phyloP scores from a whole-genome alignment of 2,797 vertebrate species.

The Ispidina lecontei region DNA sequence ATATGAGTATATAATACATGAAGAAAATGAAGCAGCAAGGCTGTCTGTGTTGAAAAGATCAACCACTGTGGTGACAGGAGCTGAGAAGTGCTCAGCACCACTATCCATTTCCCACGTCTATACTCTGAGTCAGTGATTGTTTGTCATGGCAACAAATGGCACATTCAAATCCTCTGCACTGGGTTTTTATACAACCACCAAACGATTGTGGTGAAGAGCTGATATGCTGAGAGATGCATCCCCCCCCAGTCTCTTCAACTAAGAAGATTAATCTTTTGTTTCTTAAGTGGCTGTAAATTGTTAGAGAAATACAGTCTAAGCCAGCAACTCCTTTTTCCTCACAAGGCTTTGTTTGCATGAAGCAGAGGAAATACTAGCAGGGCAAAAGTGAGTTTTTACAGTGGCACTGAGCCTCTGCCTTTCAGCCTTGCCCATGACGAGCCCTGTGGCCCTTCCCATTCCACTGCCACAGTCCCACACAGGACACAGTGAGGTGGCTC shows the following conservation, averaged over 20 bases:
- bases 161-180: not conserved
- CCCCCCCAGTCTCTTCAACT: not conserved
- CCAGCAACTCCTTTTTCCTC: not conserved
- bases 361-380: not conserved
- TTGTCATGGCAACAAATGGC: conserved; percentile 67
- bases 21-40: conserved; percentile 28
- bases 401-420: not conserved
- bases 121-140: not conserved
- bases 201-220: not conserved
- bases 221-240: not conserved
- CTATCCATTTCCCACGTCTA: conserved; percentile 9
- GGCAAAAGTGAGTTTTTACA: not conserved
- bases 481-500: not conserved
- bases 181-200: conserved; percentile 1
- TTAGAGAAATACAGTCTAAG: not conserved
- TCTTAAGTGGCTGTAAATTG: not conserved
- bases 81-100: not conserved
- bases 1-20: conserved; percentile 57
- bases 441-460: not conserved
- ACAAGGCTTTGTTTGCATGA: not conserved
- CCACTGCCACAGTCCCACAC: not conserved
- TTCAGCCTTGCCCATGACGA: not conserved
- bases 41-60: not conserved
- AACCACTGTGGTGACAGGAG: not conserved
- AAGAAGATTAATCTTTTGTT: not conserved